Evolutionary conservation across 1,140 invertebrate species (phyloP).

Genomic region (Vollenhovia emeryi): DNA sequence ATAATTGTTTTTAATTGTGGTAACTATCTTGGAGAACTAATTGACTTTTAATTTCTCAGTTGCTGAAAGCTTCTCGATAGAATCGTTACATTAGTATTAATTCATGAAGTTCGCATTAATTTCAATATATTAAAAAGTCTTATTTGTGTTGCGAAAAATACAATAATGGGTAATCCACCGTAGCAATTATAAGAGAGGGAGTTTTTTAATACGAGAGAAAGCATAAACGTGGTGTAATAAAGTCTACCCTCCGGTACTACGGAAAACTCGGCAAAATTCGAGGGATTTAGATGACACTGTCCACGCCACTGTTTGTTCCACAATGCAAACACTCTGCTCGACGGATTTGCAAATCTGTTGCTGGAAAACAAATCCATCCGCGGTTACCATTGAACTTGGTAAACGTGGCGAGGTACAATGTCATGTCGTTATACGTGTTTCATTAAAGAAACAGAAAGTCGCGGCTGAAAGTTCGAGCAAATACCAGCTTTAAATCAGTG

Average conservation of each 20-base stretch:
- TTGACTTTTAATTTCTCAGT: neutral
- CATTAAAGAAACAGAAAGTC: neutral
- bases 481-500: neutral
- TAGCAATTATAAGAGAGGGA: neutral
- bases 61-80: neutral
- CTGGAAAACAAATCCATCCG: constrained; percentile 66
- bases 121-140: neutral
- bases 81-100: constrained; percentile 4
- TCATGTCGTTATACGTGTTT: neutral
- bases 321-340: constrained; percentile 42
- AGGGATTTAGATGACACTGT: constrained; percentile 19
- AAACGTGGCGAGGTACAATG: constrained; percentile 12
- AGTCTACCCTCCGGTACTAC: constrained; percentile 1
- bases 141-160: neutral
- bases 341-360: constrained; percentile 67
- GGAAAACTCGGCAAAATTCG: constrained; percentile 53
- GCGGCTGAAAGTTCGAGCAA: neutral
- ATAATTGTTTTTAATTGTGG: neutral
- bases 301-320: constrained; percentile 30
- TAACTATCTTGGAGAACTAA: neutral
- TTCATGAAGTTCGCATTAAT: neutral
- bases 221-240: constrained; percentile 53
- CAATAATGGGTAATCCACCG: constrained; percentile 8
- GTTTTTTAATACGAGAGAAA: constrained; percentile 34
- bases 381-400: constrained; percentile 61